phyloP scores from a whole-genome alignment of 2,113 vertebrate genomes.

The Tenebrosternarchus preto region DNA sequence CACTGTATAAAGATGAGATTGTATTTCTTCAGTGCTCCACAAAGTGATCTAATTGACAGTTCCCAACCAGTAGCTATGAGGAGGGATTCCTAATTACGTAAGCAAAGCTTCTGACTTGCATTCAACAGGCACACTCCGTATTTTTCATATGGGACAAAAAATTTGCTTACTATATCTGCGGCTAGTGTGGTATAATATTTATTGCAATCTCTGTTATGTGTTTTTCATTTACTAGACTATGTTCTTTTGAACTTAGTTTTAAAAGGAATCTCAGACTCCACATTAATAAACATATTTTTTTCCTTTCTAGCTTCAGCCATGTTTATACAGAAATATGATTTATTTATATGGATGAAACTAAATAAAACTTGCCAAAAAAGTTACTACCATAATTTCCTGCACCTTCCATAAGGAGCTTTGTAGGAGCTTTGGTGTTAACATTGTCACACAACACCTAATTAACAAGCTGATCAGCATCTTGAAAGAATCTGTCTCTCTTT shows the following conservation, averaged over 20 bases:
- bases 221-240: slow-evolving; percentile 16
- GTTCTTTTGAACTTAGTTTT: background rate
- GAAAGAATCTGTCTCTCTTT: slow-evolving; percentile 65
- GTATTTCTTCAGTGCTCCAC: slow-evolving; percentile 75
- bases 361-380: background rate
- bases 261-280: background rate
- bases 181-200: background rate
- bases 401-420: slow-evolving; percentile 38
- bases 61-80: slow-evolving; percentile 67
- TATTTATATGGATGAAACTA: too few relatives aligned
- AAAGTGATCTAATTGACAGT: slow-evolving; percentile 74
- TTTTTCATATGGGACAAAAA: slow-evolving; percentile 32
- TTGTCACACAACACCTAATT: slow-evolving; percentile 68
- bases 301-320: background rate
- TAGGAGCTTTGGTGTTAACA: slow-evolving; percentile 65
- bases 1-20: slow-evolving; percentile 75
- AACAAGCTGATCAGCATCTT: slow-evolving; percentile 70
- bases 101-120: slow-evolving; percentile 69
- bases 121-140: slow-evolving; percentile 58
- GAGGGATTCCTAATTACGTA: slow-evolving; percentile 72
- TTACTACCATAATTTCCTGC: background rate
- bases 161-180: background rate
- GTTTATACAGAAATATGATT: background rate
- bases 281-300: background rate
- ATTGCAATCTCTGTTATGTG: slow-evolving; percentile 1